Evolutionary conservation across 2,888 invertebrate species (phyloP).

Genomic region (Junonia oenone): DNA sequence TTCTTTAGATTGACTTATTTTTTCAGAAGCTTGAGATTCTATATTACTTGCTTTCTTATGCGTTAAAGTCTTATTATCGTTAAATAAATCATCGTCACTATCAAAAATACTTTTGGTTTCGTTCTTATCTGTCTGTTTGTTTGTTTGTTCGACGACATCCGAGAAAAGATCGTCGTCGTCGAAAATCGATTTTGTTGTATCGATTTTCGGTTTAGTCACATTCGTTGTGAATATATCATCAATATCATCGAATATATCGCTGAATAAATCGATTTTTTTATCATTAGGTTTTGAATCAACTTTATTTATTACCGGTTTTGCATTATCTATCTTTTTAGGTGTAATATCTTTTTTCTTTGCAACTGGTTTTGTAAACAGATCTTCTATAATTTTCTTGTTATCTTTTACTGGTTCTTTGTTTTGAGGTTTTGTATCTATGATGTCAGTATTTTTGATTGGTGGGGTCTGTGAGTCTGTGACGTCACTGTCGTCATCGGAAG

Average conservation of each 20-base stretch:
- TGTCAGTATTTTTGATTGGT: too few species aligned
- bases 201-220: constrained; percentile 33
- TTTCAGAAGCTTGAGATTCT: neutral
- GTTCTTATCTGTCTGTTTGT: constrained; percentile 23
- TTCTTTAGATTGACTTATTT: neutral
- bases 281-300: constrained; percentile 20
- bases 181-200: constrained; percentile 49
- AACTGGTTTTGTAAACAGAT: constrained; percentile 54
- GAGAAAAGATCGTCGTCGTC: constrained; percentile 61
- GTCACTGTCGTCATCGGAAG: constrained; percentile 46
- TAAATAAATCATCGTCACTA: constrained; percentile 43
- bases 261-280: constrained; percentile 57
- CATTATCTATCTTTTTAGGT: constrained; percentile 28
- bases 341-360: constrained; percentile 27
- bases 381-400: constrained; percentile 54
- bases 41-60: neutral
- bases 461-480: constrained; percentile 14
- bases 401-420: constrained; percentile 20
- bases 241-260: constrained; percentile 68
- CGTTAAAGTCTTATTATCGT: constrained; percentile 30
- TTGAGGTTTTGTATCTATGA: too few species aligned
- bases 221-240: constrained; percentile 64
- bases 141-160: constrained; percentile 39
- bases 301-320: constrained; percentile 11
- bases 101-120: constrained; percentile 44